Evolutionary conservation across 1,140 invertebrate genomes (phyloP).

Genomic region (Cheumatopsyche charites): DNA sequence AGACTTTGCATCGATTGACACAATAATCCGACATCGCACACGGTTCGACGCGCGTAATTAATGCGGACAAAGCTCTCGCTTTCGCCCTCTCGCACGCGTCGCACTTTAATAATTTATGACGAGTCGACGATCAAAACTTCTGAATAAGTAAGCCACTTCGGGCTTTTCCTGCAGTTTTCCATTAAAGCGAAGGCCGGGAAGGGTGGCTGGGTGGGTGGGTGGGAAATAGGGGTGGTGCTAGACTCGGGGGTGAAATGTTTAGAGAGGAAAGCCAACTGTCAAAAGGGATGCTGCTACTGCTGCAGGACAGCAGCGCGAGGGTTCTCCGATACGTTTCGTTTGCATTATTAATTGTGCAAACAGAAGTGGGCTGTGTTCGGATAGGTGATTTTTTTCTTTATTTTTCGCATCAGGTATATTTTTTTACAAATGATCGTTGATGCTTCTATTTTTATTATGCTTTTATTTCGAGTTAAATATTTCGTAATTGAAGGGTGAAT

Average conservation of each 20-base stretch:
- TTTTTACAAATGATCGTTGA: too few species aligned
- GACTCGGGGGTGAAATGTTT: slow-evolving; percentile 35
- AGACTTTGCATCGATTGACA: too few species aligned
- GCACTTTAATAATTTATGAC: slow-evolving; percentile 33
- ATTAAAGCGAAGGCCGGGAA: slow-evolving; percentile 36
- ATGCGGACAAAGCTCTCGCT: too few species aligned
- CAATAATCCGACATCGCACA: too few species aligned
- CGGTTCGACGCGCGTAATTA: too few species aligned
- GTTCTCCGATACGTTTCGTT: slow-evolving; percentile 30
- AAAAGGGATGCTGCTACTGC: slow-evolving; percentile 34
- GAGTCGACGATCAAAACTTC: slow-evolving; percentile 34
- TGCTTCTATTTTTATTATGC: too few species aligned
- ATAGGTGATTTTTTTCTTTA: too few species aligned
- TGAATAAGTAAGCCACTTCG: slow-evolving; percentile 40
- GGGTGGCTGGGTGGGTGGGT: not conserved
- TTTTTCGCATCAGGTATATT: too few species aligned
- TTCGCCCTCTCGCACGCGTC: not conserved
- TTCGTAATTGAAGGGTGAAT: too few species aligned
- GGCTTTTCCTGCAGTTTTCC: slow-evolving; percentile 46
- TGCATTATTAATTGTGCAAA: slow-evolving; percentile 48
- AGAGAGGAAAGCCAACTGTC: slow-evolving; percentile 44
- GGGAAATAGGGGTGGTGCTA: not conserved
- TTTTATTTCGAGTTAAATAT: too few species aligned
- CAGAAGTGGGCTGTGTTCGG: slow-evolving; percentile 21
- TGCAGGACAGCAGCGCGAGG: slow-evolving; percentile 24